A percentile compares a stretch with the other conserved stretches of the same genome.
Evolutionary conservation across 2,113 vertebrate species (phyloP).

Genomic region (Mesocricetus auratus): DNA sequence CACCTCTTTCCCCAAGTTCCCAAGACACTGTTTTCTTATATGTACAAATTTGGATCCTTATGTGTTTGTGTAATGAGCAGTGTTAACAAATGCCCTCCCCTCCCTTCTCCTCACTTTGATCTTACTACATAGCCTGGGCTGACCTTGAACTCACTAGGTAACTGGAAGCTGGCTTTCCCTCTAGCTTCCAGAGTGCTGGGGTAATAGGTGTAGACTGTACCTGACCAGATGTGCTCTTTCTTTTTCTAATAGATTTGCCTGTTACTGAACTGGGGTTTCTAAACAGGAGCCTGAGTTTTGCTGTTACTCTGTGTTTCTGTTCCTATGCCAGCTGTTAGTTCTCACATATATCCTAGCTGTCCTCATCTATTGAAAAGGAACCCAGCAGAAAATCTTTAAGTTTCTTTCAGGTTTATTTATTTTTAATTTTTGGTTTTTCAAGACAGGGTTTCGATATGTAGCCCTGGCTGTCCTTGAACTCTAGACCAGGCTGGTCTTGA

Average conservation of each 20-base stretch:
- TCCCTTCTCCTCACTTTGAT: not conserved
- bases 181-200: not conserved
- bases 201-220: not conserved
- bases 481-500: not conserved
- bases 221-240: not conserved
- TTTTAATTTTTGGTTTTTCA: not conserved
- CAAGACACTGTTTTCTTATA: not conserved
- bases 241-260: not conserved
- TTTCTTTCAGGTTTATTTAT: conserved; percentile 41
- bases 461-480: not conserved
- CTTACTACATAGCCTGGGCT: not conserved
- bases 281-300: conserved; percentile 13
- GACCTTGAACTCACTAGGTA: not conserved
- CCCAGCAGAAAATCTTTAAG: conserved; percentile 51
- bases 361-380: conserved; percentile 47
- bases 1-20: not conserved
- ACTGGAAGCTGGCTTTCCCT: not conserved
- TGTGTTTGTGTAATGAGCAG: not conserved
- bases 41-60: not conserved
- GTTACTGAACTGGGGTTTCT: not conserved
- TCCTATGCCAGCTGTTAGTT: not conserved
- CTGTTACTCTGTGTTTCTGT: not conserved
- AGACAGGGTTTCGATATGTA: not conserved
- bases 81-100: not conserved
- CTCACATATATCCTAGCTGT: conserved; percentile 41